These are phyloP conservation scores for Cyanocitta stelleri DNA, from an alignment of 2,113 vertebrate species.

Conservation along the genomic window DNA sequence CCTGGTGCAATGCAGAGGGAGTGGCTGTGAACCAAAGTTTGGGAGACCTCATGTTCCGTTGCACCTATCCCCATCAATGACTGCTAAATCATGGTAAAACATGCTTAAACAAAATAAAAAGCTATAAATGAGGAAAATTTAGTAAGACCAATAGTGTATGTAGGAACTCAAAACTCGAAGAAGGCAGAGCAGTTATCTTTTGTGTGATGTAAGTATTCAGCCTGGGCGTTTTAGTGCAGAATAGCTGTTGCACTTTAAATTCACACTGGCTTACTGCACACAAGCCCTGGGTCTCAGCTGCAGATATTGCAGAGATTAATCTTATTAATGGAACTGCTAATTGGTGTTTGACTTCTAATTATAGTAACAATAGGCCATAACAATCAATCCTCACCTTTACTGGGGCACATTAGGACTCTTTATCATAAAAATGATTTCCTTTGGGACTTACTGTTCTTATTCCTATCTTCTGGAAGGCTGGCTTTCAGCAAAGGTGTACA, in stretches of 20 bases:
- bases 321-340: constrained; percentile 65
- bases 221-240: neutral
- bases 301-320: constrained; percentile 64
- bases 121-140: neutral
- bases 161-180: neutral
- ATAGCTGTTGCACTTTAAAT: constrained; percentile 28
- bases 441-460: constrained; percentile 21
- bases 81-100: neutral
- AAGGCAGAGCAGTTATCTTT: neutral
- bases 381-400: constrained; percentile 51
- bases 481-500: constrained; percentile 6
- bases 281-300: constrained; percentile 52
- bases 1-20: neutral
- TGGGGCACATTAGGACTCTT: constrained; percentile 36
- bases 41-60: neutral
- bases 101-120: neutral
- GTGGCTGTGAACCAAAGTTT: neutral
- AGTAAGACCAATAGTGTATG: neutral
- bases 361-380: constrained; percentile 62
- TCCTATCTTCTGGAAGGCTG: constrained; percentile 29
- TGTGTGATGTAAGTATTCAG: neutral
- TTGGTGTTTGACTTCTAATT: constrained; percentile 67
- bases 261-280: neutral
- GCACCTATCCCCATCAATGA: neutral
- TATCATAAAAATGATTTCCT: constrained; percentile 52